Evolutionary conservation across 1,140 invertebrate genomes (phyloP), one percentile per base, ranked within the genome.

Genomic region (Ooceraea biroi): DNA sequence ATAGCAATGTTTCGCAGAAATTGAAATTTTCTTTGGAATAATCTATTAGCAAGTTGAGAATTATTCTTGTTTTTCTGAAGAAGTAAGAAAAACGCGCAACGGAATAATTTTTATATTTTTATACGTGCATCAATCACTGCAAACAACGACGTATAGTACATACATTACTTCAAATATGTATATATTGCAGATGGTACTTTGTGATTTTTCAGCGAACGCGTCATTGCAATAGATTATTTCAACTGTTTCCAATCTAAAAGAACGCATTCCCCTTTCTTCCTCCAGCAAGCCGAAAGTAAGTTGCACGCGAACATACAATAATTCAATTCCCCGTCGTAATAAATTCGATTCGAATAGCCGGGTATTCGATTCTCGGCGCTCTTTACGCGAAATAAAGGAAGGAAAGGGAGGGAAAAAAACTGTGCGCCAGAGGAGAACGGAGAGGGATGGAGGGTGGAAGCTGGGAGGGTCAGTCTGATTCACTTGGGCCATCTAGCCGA

Each of bases 301-400:
- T 41, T 55, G 41, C 19, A 46, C 36, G 46, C 11, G 48, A 36
- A 7, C 17, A n/a, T 12, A 46, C 12, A 44, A 80, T 80, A 80
- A 80, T 58, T 80, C 30, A 80, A 80, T 58, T 80, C n/a, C 3
- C 65, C 12, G 25, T 69, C 50, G 86, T 87, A 89, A 85, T 85
- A 89, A 90, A 91, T 87, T 87, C 66, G 66, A 88, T 91, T 90
- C 83, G 58, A 78, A 85, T 84, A 73, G 83, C 76, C 78, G 85
- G 77, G 86, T 89, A 91, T 87, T 90, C 85, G 84, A 90, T 91
- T 89, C 77, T 55, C 69, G 30, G 30, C 55, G 55, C 61, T 52
- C 44, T 44, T 82, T 46, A 58, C 46, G 46, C 19, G 57, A 60
- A 73, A 74, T 82, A 87, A 74, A 80, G 36, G 36, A 36, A 36